Evolutionary conservation across 2,888 invertebrate species (phyloP).

Genomic region (Ephialtes manifestator): DNA sequence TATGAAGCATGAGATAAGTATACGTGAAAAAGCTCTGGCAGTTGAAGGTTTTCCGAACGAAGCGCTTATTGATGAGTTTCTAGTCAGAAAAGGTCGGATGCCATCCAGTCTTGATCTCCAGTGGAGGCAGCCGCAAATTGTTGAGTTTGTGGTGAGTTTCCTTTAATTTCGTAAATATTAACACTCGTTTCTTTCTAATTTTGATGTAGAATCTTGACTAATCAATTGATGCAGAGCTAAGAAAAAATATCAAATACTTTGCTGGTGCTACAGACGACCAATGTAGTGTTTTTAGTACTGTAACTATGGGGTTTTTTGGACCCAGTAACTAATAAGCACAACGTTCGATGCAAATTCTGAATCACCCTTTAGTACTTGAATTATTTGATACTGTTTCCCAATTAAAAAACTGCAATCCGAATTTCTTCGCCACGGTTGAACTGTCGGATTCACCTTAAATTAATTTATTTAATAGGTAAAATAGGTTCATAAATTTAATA

Average conservation of each 20-base stretch:
- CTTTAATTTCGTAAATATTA: background rate
- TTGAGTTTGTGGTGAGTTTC: conserved; percentile 90
- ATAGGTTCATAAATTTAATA: background rate
- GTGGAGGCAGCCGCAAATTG: conserved; percentile 90
- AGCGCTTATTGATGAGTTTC: conserved; percentile 91
- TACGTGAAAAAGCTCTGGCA: conserved; percentile 90
- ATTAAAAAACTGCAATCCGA: no score
- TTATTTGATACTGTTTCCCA: no score
- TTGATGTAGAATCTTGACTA: background rate
- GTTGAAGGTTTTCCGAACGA: conserved; percentile 91
- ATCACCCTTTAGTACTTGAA: no score
- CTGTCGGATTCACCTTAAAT: background rate
- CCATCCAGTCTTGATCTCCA: conserved; percentile 87
- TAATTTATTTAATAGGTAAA: background rate
- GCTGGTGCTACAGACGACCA: no score
- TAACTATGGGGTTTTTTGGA: no score
- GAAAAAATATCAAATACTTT: no score
- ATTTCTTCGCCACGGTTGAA: no score
- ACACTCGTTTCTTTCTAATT: background rate
- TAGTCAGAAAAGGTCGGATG: conserved; percentile 87
- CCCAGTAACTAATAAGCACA: no score
- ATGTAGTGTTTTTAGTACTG: no score
- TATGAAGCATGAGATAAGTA: conserved; percentile 90
- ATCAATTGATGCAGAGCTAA: no score
- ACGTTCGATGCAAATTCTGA: no score